phyloP scores from a whole-genome alignment of 2,888 invertebrate genomes.

The Pollenia angustigena region DNA sequence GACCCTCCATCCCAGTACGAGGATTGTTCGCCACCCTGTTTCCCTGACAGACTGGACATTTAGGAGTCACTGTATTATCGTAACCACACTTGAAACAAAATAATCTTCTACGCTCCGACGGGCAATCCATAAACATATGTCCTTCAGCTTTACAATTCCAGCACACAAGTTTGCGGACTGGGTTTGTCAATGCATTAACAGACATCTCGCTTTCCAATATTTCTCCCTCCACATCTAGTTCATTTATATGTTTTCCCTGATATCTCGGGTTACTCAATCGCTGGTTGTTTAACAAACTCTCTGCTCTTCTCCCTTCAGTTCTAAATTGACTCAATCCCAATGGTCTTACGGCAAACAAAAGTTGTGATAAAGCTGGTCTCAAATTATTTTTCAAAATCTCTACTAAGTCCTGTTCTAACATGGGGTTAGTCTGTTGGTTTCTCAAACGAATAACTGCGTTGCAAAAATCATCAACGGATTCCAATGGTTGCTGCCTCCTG shows the following conservation, averaged over 20 bases:
- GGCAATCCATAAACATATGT: not conserved
- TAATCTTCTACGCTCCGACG: not conserved
- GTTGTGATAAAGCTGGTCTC: constrained; percentile 1
- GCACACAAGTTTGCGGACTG: not conserved
- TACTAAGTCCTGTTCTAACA: constrained; percentile 12
- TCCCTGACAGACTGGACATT: constrained; percentile 27
- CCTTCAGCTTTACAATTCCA: constrained; percentile 9
- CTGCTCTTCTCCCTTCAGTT: constrained; percentile 18
- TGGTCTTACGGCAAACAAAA: not conserved
- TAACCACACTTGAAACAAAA: not conserved
- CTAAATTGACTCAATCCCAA: constrained; percentile 6
- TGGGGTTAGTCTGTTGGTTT: constrained; percentile 11
- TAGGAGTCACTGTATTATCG: not conserved
- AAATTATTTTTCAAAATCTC: constrained; percentile 24
- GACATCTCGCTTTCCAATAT: too few relatives aligned
- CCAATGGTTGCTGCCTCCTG: not conserved
- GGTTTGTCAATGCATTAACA: not conserved
- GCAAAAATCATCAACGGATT: not conserved
- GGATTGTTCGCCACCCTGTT: not conserved
- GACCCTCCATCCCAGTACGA: constrained; percentile 30
- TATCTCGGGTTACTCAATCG: not conserved
- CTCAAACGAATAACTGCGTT: constrained; percentile 4
- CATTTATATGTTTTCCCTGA: not conserved
- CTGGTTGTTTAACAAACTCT: constrained; percentile 20
- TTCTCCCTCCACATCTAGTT: not conserved